Percentiles rank a stretch among this genome's conserved stretches.
phyloP scores from a whole-genome alignment of 92 coral and sea anemone genomes.

The Parazoanthus atlanticus region DNA sequence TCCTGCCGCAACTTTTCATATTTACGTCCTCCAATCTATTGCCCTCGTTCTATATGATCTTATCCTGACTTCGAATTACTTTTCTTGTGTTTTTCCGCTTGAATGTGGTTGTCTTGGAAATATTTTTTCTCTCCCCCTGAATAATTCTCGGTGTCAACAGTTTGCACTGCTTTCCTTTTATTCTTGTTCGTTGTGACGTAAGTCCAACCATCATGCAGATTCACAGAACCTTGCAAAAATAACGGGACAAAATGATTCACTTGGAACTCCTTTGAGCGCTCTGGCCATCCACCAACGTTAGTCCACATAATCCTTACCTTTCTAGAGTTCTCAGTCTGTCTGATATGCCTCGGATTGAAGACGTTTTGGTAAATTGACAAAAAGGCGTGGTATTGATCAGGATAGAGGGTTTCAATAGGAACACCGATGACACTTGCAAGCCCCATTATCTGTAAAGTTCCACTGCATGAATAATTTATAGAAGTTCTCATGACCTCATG shows the following conservation, averaged over 20 bases:
- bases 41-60: too few relatives aligned
- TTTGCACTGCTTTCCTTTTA: background rate
- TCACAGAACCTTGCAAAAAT: background rate
- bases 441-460: conserved; percentile 44
- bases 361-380: conserved; percentile 17
- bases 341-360: background rate
- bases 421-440: conserved; percentile 35
- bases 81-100: too few relatives aligned
- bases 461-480: conserved; percentile 43
- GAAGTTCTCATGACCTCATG: conserved; percentile 45
- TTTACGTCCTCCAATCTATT: too few relatives aligned
- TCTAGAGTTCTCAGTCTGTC: background rate
- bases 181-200: too few relatives aligned
- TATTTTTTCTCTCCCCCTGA: background rate
- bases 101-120: too few relatives aligned
- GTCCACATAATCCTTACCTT: conserved; percentile 33
- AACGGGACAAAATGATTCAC: conserved; percentile 47
- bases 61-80: too few relatives aligned
- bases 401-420: conserved; percentile 6
- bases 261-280: conserved; percentile 39
- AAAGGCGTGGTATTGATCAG: conserved; percentile 18
- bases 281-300: conserved; percentile 35
- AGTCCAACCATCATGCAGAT: background rate
- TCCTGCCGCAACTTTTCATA: too few relatives aligned
- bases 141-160: too few relatives aligned